phyloP scores from a whole-genome alignment of 2,797 vertebrate species.

The Muscicapa comitata region DNA sequence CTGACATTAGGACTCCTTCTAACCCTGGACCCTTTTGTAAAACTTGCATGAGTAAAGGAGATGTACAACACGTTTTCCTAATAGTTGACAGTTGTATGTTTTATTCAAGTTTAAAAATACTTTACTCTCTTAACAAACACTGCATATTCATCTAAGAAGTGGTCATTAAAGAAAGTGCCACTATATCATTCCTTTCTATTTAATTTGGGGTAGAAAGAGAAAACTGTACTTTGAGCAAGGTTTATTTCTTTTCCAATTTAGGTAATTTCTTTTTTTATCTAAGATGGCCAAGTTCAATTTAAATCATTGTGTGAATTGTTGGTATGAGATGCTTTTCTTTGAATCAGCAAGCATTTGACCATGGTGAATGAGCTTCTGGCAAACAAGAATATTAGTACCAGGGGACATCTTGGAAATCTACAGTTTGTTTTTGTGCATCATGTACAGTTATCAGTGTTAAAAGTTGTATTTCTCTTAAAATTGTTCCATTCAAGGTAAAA shows the following conservation, averaged over 20 bases:
- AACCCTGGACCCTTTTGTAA: background rate
- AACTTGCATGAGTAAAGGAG: background rate
- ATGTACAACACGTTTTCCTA: background rate
- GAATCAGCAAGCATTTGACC: constrained; percentile 60
- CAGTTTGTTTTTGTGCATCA: background rate
- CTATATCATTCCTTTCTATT: constrained; percentile 18
- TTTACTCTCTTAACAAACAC: constrained; percentile 15
- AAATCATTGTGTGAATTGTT: constrained; percentile 44
- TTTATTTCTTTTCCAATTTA: constrained; percentile 55
- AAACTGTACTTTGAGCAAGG: constrained; percentile 12
- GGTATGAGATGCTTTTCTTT: constrained; percentile 49
- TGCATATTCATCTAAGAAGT: background rate
- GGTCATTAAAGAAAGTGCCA: constrained; percentile 32
- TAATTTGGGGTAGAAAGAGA: constrained; percentile 22
- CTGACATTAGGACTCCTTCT: background rate
- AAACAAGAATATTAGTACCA: constrained; percentile 7
- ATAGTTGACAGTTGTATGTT: background rate
- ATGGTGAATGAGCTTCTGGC: constrained; percentile 16
- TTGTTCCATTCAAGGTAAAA: background rate
- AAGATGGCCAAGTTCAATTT: constrained; percentile 45
- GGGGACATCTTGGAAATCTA: constrained; percentile 29
- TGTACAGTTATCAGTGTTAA: background rate
- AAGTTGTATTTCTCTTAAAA: background rate
- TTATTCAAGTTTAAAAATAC: background rate
- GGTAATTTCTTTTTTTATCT: constrained; percentile 51